Conservation (phyloP, 2,113 vertebrate genomes). For the Misgurnus anguillicaudatus region DNA sequence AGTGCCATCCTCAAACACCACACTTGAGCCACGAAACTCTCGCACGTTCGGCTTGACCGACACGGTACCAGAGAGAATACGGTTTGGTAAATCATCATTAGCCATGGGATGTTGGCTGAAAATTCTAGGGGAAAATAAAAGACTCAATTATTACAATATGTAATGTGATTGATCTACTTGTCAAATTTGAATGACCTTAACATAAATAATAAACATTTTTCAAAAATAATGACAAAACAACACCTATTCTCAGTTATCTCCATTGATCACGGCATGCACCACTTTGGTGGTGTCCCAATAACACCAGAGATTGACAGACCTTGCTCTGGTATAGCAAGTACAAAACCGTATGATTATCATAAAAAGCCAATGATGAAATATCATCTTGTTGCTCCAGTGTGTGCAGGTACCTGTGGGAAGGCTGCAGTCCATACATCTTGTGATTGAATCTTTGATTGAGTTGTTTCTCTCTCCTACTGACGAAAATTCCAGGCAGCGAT, state of each 20-base stretch:
- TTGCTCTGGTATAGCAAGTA: no score
- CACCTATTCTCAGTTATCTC: no score
- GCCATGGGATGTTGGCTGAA: constrained; percentile 82
- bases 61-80: constrained; percentile 85
- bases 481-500: constrained; percentile 66
- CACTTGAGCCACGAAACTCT: constrained; percentile 79
- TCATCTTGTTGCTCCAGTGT: neutral
- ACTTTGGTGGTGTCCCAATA: no score
- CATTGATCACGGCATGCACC: no score
- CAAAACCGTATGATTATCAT: no score
- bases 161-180: no score
- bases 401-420: constrained; percentile 78
- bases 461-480: constrained; percentile 57
- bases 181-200: no score
- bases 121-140: constrained; percentile 63
- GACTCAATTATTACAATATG: neutral
- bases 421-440: constrained; percentile 80
- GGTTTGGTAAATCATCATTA: constrained; percentile 90
- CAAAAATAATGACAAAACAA: no score
- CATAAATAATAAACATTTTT: no score
- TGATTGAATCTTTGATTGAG: constrained; percentile 80
- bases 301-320: no score
- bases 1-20: constrained; percentile 86
- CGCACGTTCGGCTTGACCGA: constrained; percentile 81
- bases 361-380: no score